Conservation (phyloP, 1,140 invertebrate species). For the Drosophila sechellia region DNA sequence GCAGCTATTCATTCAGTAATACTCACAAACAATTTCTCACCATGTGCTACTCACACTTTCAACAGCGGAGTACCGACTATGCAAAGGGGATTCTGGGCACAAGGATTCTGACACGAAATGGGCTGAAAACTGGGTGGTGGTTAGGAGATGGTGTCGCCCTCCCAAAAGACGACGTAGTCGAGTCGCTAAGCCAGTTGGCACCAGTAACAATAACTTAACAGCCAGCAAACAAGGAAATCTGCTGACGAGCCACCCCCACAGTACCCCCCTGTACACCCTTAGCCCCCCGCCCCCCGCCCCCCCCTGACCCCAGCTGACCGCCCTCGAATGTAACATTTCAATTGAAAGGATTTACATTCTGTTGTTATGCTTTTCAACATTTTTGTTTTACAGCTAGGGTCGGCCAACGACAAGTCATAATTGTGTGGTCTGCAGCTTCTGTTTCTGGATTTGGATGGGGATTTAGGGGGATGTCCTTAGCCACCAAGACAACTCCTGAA, state of each 20-base stretch:
- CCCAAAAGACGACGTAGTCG: conserved; percentile 47
- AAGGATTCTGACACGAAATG: neutral
- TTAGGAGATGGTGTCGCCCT: neutral
- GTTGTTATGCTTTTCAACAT: conserved; percentile 76
- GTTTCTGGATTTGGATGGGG: conserved; percentile 7
- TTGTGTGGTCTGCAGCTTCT: conserved; percentile 53
- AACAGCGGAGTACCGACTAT: conserved; percentile 33
- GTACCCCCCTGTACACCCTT: neutral
- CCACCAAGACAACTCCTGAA: neutral
- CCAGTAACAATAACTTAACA: conserved; percentile 81
- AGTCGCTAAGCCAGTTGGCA: conserved; percentile 81
- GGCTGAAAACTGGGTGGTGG: neutral
- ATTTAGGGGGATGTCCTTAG: neutral
- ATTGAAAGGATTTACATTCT: conserved; percentile 82
- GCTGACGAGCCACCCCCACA: conserved; percentile 49
- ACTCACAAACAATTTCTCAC: neutral
- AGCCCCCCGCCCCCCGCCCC: neutral
- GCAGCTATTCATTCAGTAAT: too few relatives aligned
- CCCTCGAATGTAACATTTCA: conserved; percentile 69
- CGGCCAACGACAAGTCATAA: conserved; percentile 66
- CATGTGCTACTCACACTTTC: conserved; percentile 28
- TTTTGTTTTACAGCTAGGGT: conserved; percentile 74
- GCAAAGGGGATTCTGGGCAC: conserved; percentile 10
- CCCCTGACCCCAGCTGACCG: conserved; percentile 16
- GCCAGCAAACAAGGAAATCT: conserved; percentile 76